Base-by-base conservation (phyloP, 2,888 invertebrate species). In the Isotomurus palustris region DNA sequence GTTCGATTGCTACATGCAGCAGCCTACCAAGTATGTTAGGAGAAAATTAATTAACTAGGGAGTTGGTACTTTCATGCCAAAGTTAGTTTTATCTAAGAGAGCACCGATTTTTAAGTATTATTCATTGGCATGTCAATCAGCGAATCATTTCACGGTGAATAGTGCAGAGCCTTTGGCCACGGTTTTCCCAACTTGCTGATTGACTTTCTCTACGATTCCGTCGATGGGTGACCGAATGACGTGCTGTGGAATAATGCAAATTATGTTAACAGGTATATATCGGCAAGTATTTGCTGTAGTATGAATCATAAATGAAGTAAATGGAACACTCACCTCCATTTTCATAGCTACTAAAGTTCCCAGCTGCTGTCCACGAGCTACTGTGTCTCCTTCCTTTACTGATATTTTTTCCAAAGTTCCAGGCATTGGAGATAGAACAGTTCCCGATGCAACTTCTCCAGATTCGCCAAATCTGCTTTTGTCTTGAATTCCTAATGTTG, bases 301-400 rank as follows among this genome's bases (percentile, higher is more conserved):
- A 51, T 12, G 25, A 36, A 43, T 45, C 17, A 43, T 35, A 35
- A 22, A 45, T 44, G 19, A 24, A 19, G 25, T 21, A 29, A 43
- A 17, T 43, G n/a, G 27, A 27, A 40, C 44, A 29, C 71, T 74
- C 73, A 83, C 83, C 80, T 99, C 99, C 99, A 99, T 99, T 80
- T 99, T 99, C 99, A 99, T 99, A 0, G 99, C 99, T 66, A 95
- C 93, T 73, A 99, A 86, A 43, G 96, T 88, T 60, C 96, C 85
- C 2, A 99, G 78, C 0, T 90, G 85, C 74, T 97, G 93, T 0
- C 95, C 96, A 74, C 84, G 83, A 64, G 84, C 83, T 3, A 99
- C 93, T 72, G 74, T 68, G 71, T 93, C 88, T 0, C 94, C 95
- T 24, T 82, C 79, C 60, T 82, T 81, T 2, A 97, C 92, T 21